Percentiles rank a stretch among this genome's conserved stretches.
Evolutionary conservation across 2,113 vertebrate genomes (phyloP).

Genomic region (Gavialis gangeticus): DNA sequence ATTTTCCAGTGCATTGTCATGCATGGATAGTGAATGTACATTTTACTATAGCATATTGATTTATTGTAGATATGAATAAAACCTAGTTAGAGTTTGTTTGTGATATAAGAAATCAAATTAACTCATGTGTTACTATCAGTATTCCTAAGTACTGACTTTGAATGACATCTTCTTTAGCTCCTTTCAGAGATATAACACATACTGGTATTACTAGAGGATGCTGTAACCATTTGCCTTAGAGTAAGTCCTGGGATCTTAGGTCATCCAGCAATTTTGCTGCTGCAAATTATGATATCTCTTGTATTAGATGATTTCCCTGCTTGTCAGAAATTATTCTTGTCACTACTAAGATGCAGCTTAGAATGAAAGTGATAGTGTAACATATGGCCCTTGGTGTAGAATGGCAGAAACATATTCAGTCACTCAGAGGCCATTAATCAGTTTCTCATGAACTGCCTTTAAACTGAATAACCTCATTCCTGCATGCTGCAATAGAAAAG

Average conservation of each 20-base stretch:
- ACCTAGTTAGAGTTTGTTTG: background rate
- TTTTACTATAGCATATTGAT: background rate
- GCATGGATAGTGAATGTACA: slow-evolving; percentile 13
- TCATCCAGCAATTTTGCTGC: slow-evolving; percentile 73
- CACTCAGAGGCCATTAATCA: slow-evolving; percentile 80
- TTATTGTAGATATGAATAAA: background rate
- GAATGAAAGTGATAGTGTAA: slow-evolving; percentile 74
- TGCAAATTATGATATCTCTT: slow-evolving; percentile 61
- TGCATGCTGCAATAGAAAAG: slow-evolving; percentile 27
- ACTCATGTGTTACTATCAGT: slow-evolving; percentile 38
- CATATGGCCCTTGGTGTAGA: slow-evolving; percentile 77
- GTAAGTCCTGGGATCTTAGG: slow-evolving; percentile 30
- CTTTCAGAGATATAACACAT: slow-evolving; percentile 55
- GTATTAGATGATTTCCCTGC: slow-evolving; percentile 58
- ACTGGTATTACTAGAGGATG: slow-evolving; percentile 68
- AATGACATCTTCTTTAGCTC: slow-evolving; percentile 43
- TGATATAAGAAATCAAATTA: slow-evolving; percentile 4
- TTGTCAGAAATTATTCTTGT: slow-evolving; percentile 77
- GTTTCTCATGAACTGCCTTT: slow-evolving; percentile 55
- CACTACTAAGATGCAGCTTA: slow-evolving; percentile 66
- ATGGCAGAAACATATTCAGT: slow-evolving; percentile 71
- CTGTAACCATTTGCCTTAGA: slow-evolving; percentile 36
- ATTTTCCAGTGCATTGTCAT: background rate
- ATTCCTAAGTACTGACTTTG: slow-evolving; percentile 20
- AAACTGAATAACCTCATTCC: slow-evolving; percentile 45